Base-by-base conservation (phyloP, 2,113 vertebrate species). In the Pedetes capensis region DNA sequence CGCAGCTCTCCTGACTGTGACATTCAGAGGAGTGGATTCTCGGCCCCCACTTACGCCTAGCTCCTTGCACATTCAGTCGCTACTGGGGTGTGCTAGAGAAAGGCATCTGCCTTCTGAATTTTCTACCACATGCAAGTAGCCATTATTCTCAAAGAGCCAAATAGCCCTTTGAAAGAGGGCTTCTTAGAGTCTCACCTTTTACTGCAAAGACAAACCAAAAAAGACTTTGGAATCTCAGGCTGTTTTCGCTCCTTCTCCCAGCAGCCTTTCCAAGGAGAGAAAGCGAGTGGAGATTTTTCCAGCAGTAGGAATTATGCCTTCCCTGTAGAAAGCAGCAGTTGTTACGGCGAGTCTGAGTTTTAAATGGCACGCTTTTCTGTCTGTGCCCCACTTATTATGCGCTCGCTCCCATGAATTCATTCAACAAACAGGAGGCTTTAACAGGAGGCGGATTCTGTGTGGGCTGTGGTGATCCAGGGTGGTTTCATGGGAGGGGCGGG, bases 181-280 rank as follows among this genome's bases (percentile, higher is more conserved):
- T 79, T 93, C 57, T 96, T 87, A 72, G 47, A 51, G 81, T 49
- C 68, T 93, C 71, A 76, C 34, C 2, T 78, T 69, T 94, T 61
- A 69, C 3, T 42, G 12, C 37, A 91, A 83, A 88, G 59, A 44
- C 63, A 92, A 95, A 72, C 3, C 22, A 17, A 49, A 61, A 68
- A n/a, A 88, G 22, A 0, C 69, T 42, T 87, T 64, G 17, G n/a
- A 22, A 79, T 91, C 66, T 94, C 27, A 83, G 49, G 44, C 66
- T 51, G 2, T 39, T 53, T 13, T 42, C 34, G 51, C 68, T 86
- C 66, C 25, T 64, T 69, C 78, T 94, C 49, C 63, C 34, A 61
- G n/a, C 34, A 82, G 81, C 44, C 63, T 95, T 74, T 66, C 34
- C 49, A 66, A 66, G 23, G 63, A 76, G 75, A 78, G 59, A 51